These are phyloP conservation scores for Heliocidaris tuberculata DNA, from an alignment of 35 echinoderm and acorn worm genomes.

Conservation along the genomic window DNA sequence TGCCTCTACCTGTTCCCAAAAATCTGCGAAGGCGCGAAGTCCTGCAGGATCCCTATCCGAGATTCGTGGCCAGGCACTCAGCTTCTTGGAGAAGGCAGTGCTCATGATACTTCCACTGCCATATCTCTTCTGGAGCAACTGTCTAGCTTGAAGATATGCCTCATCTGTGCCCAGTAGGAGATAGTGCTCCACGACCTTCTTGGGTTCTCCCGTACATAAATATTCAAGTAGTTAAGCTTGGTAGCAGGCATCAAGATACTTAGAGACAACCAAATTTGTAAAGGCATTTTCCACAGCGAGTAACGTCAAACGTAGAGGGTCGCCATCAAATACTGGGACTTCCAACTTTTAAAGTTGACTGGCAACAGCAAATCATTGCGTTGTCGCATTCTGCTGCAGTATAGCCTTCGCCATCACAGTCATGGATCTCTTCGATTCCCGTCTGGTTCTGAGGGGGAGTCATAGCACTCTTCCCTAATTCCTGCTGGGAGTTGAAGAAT, in stretches of 20 bases:
- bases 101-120: conserved; percentile 41
- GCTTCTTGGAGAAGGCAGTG: not conserved
- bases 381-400: too few relatives aligned
- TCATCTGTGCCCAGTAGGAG: conserved; percentile 42
- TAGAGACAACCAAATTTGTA: not conserved
- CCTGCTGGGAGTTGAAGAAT: too few relatives aligned
- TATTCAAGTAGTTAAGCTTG: conserved; percentile 19
- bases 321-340: not conserved
- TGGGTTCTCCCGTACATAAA: conserved; percentile 27
- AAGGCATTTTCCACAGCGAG: conserved; percentile 2
- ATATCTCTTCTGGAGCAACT: conserved; percentile 3
- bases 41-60: not conserved
- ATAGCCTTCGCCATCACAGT: too few relatives aligned
- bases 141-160: conserved; percentile 24
- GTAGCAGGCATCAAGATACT: not conserved
- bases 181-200: conserved; percentile 20
- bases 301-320: conserved; percentile 1
- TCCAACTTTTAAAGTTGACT: conserved; percentile 7
- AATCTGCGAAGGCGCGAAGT: conserved; percentile 16
- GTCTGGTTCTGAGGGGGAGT: too few relatives aligned
- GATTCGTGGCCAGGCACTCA: conserved; percentile 19
- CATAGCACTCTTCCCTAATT: too few relatives aligned
- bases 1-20: not conserved
- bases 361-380: not conserved
- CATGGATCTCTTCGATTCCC: too few relatives aligned